Evolutionary conservation across 2,113 vertebrate species (phyloP).

Genomic region (Catagonus wagneri): DNA sequence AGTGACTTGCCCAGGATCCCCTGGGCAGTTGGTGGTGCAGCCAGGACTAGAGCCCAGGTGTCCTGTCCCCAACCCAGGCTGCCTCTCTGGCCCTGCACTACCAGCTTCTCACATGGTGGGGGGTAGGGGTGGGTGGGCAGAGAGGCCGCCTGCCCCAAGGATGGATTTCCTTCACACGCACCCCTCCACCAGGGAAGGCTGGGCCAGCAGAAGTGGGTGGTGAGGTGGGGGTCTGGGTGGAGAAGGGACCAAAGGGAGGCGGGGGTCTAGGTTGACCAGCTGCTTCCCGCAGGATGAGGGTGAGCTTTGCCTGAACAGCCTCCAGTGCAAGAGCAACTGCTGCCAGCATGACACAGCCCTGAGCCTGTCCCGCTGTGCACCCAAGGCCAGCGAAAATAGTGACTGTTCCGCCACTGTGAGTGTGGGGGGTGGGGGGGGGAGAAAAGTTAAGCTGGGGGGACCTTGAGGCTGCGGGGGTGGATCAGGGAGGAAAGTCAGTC

Average conservation of each 20-base stretch:
- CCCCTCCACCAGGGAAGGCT: background rate
- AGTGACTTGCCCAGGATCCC: background rate
- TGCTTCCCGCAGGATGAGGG: constrained; percentile 79
- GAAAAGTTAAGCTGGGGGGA: background rate
- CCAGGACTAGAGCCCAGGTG: fast-evolving
- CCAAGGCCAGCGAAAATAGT: constrained; percentile 83
- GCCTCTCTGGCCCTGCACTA: background rate
- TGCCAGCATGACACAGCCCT: constrained; percentile 63
- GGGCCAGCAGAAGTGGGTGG: fast-evolving
- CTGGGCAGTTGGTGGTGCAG: background rate
- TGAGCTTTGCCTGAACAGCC: constrained; percentile 88
- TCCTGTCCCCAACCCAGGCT: background rate
- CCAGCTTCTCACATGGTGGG: fast-evolving
- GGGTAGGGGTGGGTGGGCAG: background rate
- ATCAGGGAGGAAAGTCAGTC: no score
- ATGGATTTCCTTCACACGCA: background rate
- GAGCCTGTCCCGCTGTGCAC: constrained; percentile 86
- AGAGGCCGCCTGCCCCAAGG: background rate
- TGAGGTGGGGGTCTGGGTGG: fast-evolving
- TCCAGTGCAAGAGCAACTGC: constrained; percentile 89
- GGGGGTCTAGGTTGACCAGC: background rate
- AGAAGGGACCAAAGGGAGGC: fast-evolving
- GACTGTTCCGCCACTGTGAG: constrained; percentile 86
- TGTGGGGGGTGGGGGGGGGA: fast-evolving
- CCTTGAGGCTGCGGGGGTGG: fast-evolving